Conservation (phyloP, 2,888 invertebrate genomes). For the Conomelus anceps region DNA sequence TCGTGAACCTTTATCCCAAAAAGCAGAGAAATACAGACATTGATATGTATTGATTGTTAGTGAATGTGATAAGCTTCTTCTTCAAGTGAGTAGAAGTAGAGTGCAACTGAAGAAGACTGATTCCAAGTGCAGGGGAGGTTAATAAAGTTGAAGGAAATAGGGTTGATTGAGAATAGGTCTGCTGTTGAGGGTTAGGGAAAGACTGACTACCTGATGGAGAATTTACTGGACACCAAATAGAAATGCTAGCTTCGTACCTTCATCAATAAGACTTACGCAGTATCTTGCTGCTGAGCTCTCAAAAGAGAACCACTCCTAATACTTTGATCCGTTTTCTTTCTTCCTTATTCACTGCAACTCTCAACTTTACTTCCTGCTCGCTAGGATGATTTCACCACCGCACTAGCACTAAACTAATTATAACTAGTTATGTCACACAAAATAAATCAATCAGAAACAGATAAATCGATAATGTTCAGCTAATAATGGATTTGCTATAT, state of each 20-base stretch:
- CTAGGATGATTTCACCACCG: neutral
- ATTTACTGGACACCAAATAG: neutral
- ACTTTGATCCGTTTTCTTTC: neutral
- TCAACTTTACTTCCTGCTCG: neutral
- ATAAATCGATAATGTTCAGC: no score
- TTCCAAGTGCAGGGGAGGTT: neutral
- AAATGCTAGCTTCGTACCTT: neutral
- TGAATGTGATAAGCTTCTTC: neutral
- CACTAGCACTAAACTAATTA: neutral
- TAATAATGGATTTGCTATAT: no score
- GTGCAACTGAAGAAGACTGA: neutral
- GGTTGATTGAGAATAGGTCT: no score
- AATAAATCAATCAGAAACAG: neutral
- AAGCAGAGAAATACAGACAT: neutral
- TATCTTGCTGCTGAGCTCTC: neutral
- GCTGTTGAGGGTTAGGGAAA: neutral
- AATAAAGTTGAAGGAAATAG: neutral
- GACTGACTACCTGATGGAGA: neutral
- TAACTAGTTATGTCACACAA: neutral
- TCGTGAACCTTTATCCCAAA: no score
- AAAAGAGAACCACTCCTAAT: neutral
- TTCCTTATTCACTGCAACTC: neutral
- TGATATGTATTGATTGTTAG: neutral
- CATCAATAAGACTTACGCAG: neutral
- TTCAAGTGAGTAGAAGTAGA: no score